phyloP scores from a whole-genome alignment of 2,113 vertebrate species.

The Dromiciops gliroides region DNA sequence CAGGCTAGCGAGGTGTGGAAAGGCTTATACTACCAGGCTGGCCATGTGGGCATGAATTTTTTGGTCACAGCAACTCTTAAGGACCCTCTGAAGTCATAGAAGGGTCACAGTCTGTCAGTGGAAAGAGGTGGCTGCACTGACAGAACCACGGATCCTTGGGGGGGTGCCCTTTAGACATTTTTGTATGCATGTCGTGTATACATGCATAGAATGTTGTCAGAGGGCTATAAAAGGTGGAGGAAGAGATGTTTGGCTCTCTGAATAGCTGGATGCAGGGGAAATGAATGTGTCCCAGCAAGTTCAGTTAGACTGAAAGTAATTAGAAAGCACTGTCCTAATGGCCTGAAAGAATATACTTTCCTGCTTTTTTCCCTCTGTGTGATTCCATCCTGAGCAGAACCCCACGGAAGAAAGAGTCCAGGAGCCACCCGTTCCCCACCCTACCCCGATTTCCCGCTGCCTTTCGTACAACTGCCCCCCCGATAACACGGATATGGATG shows the following conservation, averaged over 20 bases:
- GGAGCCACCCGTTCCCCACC: fast-evolving
- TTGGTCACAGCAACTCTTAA: neutral
- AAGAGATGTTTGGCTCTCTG: neutral
- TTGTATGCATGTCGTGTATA: neutral
- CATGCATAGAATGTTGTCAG: neutral
- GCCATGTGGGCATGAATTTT: neutral
- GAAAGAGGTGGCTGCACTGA: neutral
- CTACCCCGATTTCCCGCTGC: neutral
- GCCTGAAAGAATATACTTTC: neutral
- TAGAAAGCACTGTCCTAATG: neutral
- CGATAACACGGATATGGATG: conserved; percentile 54
- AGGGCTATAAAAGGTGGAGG: neutral
- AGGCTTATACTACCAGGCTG: neutral
- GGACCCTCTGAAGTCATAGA: neutral
- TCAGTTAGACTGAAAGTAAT: neutral
- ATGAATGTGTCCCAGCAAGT: neutral
- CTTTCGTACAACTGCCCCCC: neutral
- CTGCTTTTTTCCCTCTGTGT: conserved; percentile 44
- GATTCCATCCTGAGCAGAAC: conserved; percentile 8
- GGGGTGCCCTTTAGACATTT: neutral
- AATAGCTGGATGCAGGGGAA: neutral
- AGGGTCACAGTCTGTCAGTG: neutral
- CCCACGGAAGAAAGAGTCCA: fast-evolving
- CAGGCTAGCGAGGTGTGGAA: neutral
- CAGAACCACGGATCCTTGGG: neutral